These are phyloP conservation scores for Drosophila suboccidentalis DNA, from an alignment of 2,888 invertebrate species.

Conservation along the genomic window DNA sequence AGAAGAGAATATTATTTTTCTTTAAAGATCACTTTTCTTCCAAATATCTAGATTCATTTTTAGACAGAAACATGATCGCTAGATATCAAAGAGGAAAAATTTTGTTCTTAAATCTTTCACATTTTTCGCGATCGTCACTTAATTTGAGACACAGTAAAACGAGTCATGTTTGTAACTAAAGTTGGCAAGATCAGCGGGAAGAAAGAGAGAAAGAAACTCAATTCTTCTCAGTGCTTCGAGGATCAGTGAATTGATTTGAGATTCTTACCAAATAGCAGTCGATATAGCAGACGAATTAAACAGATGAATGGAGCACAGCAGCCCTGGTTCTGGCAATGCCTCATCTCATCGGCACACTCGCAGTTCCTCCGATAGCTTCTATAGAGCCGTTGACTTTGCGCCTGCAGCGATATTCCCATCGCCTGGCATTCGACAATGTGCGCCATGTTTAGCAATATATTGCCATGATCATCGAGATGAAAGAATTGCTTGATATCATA, in stretches of 20 bases:
- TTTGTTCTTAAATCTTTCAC: neutral
- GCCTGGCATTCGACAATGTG: slow-evolving; percentile 83
- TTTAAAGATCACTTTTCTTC: no score
- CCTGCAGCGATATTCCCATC: slow-evolving; percentile 66
- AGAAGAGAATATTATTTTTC: neutral
- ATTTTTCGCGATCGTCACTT: neutral
- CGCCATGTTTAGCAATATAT: slow-evolving; percentile 82
- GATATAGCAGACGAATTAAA: slow-evolving; percentile 70
- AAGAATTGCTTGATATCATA: slow-evolving; percentile 85
- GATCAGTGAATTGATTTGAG: neutral
- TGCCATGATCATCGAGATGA: slow-evolving; percentile 85
- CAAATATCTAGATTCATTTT: neutral
- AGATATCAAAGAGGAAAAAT: no score
- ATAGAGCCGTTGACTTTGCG: slow-evolving; percentile 73
- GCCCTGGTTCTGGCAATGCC: slow-evolving; percentile 42
- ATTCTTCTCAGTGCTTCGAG: neutral
- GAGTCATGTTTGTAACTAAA: no score
- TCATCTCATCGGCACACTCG: slow-evolving; percentile 75
- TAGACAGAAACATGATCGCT: no score
- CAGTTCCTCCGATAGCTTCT: slow-evolving; percentile 71
- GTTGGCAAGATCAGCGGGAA: no score
- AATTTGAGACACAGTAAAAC: no score
- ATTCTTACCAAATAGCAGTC: slow-evolving; percentile 80
- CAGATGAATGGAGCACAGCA: slow-evolving; percentile 71
- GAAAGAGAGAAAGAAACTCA: no score